These are phyloP conservation scores for Lates japonicus DNA, from an alignment of 2,797 vertebrate species.

Conservation along the genomic window DNA sequence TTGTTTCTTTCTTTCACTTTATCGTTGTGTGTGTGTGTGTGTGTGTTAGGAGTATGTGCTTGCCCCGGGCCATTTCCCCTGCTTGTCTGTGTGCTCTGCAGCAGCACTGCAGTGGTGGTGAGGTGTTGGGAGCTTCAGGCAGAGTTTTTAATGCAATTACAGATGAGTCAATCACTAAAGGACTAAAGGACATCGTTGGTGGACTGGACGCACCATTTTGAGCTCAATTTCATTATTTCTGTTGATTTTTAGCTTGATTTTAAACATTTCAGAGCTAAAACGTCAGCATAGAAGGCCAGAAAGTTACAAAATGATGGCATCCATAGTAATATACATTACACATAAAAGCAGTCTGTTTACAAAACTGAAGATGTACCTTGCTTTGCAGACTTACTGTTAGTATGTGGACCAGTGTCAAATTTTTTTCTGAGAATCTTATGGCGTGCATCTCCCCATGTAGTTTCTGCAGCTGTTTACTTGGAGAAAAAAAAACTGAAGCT, in stretches of 20 bases:
- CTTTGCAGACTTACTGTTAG: constrained; percentile 30
- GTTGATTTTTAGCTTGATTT: constrained; percentile 20
- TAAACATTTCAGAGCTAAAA: constrained; percentile 1
- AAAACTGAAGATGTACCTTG: constrained; percentile 30
- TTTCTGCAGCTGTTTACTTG: constrained; percentile 65
- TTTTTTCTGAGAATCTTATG: constrained; percentile 42
- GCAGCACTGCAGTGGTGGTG: constrained; percentile 81
- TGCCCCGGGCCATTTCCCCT: constrained; percentile 28
- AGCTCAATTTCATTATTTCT: background rate
- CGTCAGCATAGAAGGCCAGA: background rate
- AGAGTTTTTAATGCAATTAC: constrained; percentile 75
- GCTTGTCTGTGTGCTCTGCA: constrained; percentile 70
- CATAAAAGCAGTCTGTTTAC: constrained; percentile 18
- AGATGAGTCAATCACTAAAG: constrained; percentile 49
- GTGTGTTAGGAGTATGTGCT: constrained; percentile 43
- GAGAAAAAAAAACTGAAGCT: constrained; percentile 42
- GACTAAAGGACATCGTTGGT: constrained; percentile 43
- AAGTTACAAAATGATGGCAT: background rate
- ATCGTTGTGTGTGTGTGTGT: constrained; percentile 60
- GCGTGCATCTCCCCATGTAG: constrained; percentile 28
- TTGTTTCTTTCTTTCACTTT: constrained; percentile 51
- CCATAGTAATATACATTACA: background rate
- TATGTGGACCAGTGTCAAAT: constrained; percentile 27
- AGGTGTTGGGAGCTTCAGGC: constrained; percentile 65
- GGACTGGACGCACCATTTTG: constrained; percentile 36